Conservation (phyloP, 2,797 vertebrate species). For the Sphenopsis melanotis region DNA sequence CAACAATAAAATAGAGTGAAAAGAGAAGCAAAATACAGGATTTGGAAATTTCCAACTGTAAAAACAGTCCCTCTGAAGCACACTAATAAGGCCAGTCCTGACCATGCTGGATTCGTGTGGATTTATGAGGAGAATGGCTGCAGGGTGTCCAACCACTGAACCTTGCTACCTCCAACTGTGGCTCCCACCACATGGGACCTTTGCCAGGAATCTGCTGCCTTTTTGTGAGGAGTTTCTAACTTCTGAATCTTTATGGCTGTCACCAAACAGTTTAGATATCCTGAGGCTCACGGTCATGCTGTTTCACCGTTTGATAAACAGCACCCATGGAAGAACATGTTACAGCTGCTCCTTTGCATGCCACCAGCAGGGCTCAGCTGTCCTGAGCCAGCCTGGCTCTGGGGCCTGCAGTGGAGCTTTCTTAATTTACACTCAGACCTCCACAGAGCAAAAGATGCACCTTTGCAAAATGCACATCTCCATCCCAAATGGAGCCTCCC, state of each 20-base stretch:
- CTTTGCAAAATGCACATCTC: not conserved
- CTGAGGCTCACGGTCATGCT: not conserved
- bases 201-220: not conserved
- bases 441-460: not conserved
- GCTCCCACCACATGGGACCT: not conserved
- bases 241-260: not conserved
- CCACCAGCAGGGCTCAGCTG: not conserved
- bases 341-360: not conserved
- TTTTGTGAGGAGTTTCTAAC: not conserved
- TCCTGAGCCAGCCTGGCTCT: not conserved
- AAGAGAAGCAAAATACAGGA: not conserved
- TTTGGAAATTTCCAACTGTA: not conserved
- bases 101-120: not conserved
- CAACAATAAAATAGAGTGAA: not conserved
- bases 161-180: rapidly evolving
- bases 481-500: not conserved
- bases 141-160: not conserved
- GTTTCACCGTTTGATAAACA: not conserved
- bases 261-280: not conserved
- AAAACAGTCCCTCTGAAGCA: not conserved
- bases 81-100: not conserved
- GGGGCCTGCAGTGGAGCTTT: not conserved
- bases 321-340: rapidly evolving
- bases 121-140: not conserved
- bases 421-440: not conserved